Percentiles rank a stretch among this genome's conserved stretches.
Conservation (phyloP, 2,113 vertebrate species). For the Micromys minutus region DNA sequence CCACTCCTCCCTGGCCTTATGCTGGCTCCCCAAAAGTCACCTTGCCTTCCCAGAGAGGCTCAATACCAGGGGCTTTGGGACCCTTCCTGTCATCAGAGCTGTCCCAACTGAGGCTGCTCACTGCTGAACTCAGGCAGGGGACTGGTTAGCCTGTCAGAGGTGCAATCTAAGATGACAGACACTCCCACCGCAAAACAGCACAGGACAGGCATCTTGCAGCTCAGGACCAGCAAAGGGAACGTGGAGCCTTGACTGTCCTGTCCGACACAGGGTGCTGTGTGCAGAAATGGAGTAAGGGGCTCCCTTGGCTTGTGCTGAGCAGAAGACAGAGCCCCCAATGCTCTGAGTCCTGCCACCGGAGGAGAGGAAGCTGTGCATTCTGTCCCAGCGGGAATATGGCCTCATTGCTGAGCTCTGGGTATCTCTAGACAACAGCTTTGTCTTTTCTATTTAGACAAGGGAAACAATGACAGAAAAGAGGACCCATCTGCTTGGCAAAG, state of each 20-base stretch:
- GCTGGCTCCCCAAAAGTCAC: not conserved
- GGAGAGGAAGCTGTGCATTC: not conserved
- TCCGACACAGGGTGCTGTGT: accelerated
- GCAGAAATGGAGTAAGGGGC: not conserved
- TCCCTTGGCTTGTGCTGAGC: not conserved
- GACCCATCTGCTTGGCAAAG: not conserved
- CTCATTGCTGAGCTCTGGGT: not conserved
- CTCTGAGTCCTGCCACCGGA: not conserved
- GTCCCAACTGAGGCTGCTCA: not conserved
- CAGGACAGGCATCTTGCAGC: not conserved
- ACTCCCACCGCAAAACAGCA: not conserved
- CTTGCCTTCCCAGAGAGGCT: not conserved
- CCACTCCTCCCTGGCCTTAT: not conserved
- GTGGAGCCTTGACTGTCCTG: not conserved
- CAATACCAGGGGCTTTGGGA: not conserved
- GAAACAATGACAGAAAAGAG: not conserved
- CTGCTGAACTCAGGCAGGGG: not conserved
- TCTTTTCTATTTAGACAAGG: not conserved
- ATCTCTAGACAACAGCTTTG: not conserved
- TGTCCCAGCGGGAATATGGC: not conserved
- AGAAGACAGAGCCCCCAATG: accelerated
- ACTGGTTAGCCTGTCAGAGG: not conserved
- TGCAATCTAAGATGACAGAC: not conserved
- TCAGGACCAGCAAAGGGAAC: not conserved
- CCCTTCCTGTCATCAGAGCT: not conserved